Evolutionary conservation across 2,888 invertebrate species (phyloP).

Genomic region (Heliconius erato): DNA sequence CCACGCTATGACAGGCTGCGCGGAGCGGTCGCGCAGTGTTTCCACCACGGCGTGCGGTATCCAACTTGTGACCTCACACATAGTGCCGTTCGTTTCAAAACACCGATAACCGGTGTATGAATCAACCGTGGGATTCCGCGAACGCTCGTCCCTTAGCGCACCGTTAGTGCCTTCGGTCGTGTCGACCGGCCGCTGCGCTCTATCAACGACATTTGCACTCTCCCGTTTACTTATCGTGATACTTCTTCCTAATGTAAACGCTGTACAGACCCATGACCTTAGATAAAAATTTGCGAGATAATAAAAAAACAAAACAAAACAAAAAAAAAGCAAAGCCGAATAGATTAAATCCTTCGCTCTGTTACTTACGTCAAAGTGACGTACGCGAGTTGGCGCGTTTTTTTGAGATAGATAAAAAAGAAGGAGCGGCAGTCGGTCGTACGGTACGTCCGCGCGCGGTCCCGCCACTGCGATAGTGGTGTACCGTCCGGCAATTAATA

Average conservation of each 20-base stretch:
- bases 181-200: constrained; percentile 52
- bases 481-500: constrained; percentile 75
- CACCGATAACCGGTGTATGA: constrained; percentile 83
- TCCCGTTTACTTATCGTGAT: constrained; percentile 77
- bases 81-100: constrained; percentile 64
- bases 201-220: constrained; percentile 80
- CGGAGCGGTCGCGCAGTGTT: constrained; percentile 75
- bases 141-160: constrained; percentile 70
- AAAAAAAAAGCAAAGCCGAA: constrained; percentile 38
- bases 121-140: constrained; percentile 80
- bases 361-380: constrained; percentile 53
- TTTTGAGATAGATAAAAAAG: constrained; percentile 54
- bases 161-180: constrained; percentile 53
- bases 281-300: constrained; percentile 58
- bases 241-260: constrained; percentile 71
- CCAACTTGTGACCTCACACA: constrained; percentile 82
- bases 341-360: constrained; percentile 27
- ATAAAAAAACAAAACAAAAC: constrained; percentile 19
- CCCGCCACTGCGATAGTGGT: constrained; percentile 75
- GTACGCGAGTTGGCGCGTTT: constrained; percentile 70
- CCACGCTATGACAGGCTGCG: constrained; percentile 79
- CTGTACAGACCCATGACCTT: constrained; percentile 69
- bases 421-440: constrained; percentile 60
- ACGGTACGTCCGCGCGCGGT: constrained; percentile 75
- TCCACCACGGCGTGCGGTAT: constrained; percentile 81